Base-by-base conservation (phyloP, 2,797 vertebrate species). In the Tangara arthus region DNA sequence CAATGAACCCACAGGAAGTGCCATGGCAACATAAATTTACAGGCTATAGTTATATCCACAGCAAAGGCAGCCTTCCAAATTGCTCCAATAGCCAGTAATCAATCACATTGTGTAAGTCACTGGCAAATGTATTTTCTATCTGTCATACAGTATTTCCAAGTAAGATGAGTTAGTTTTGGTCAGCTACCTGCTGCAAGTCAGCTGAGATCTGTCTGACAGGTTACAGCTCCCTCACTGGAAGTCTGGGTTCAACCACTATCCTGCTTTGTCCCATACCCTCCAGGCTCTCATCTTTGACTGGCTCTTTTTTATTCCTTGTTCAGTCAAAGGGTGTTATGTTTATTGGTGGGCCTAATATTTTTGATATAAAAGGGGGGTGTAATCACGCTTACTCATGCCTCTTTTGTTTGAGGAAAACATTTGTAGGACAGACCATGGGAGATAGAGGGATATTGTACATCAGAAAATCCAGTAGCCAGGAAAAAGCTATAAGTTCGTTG, bases 281-380 rank as follows among this genome's bases (percentile, higher is more conserved):
- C 32, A 7, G 32, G 16, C 6, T 14, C 12, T 79, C 19, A 18
- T 41, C 9, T 22, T 46, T 50, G 17, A 37, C 12, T 26, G n/a
- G 2, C 0, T 47, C 2, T 57, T 78, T 72, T 55, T 16, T 23
- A 37, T 52, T 50, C 14, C 26, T 86, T 8, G 2, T 28, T 12
- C 12, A 60, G 35, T 37, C 16, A 64, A 53, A 41, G 16, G 4
- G 8, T 32, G 24, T 64, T 20, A 53, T 1, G 3, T 64, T 80
- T 66, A 64, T 23, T 12, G 6, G 26, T 32, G 6, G 9, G 32
- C 10, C 6, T 49, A 66, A 55, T 47, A 82, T 76, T 66, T 63
- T 18, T 1, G 1, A 9, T 66, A 4, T 35, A 34, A 72, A 87
- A 69, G n/a, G 9, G 6, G 3, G 1, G 2, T 59, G 4, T 44